These are phyloP conservation scores for Cynoglossus semilaevis DNA, from an alignment of 2,113 vertebrate species.

Conservation along the genomic window DNA sequence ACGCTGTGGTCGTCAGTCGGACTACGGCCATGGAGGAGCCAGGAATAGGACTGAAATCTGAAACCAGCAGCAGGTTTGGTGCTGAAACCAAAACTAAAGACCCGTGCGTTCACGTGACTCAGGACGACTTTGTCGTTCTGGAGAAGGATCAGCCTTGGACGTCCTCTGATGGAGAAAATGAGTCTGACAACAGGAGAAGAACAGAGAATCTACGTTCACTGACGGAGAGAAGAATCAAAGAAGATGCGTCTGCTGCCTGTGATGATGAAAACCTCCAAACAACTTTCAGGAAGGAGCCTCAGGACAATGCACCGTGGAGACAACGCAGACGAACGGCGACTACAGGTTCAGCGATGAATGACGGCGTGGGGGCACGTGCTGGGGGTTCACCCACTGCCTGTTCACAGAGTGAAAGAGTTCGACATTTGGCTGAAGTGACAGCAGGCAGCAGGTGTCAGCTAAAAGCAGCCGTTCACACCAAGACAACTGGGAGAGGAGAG, in stretches of 20 bases:
- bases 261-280: neutral
- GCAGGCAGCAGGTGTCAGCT: constrained; percentile 68
- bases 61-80: neutral
- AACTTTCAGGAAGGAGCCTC: constrained; percentile 10
- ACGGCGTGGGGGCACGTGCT: constrained; percentile 12
- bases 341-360: neutral
- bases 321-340: constrained; percentile 20
- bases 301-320: constrained; percentile 7
- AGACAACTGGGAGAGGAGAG: constrained; percentile 44
- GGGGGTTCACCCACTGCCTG: constrained; percentile 24
- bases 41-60: constrained; percentile 23
- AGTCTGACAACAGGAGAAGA: constrained; percentile 7
- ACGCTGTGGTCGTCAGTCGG: constrained; percentile 16
- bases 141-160: constrained; percentile 44
- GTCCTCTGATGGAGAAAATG: constrained; percentile 18
- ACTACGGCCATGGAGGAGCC: constrained; percentile 60
- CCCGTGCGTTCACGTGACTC: constrained; percentile 9
- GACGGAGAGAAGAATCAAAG: constrained; percentile 1
- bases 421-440: constrained; percentile 60
- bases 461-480: constrained; percentile 50
- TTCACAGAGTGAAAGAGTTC: constrained; percentile 38
- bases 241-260: neutral
- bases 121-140: constrained; percentile 64
- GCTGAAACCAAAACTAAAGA: constrained; percentile 2
- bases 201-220: constrained; percentile 3